A percentile compares a stretch with the other conserved stretches of the same genome.
Evolutionary conservation across 2,888 invertebrate species (phyloP).

Genomic region (Clunio marinus): DNA sequence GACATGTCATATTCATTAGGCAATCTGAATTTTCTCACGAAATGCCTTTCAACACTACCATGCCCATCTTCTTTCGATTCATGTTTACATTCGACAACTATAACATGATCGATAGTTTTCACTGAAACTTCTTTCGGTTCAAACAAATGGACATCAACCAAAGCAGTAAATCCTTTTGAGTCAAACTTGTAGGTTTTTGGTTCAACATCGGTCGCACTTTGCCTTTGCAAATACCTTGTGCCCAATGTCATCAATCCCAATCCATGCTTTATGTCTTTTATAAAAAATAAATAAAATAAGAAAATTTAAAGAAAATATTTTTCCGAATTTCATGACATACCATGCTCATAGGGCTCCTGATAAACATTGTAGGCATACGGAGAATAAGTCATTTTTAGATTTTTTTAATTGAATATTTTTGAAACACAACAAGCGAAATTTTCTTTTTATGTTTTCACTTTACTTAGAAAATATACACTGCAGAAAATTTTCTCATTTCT

Average conservation of each 20-base stretch:
- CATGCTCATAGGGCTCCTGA: conserved; percentile 15
- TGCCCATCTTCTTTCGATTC: conserved; percentile 5
- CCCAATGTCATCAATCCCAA: neutral
- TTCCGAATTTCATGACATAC: too few species aligned
- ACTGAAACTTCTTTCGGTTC: conserved; percentile 17
- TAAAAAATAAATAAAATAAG: too few species aligned
- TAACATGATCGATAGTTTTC: conserved; percentile 21
- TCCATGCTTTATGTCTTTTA: too few species aligned
- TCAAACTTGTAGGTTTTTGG: conserved; percentile 19
- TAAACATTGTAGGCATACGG: conserved; percentile 28
- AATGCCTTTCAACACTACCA: conserved; percentile 11
- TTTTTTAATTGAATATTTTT: neutral
- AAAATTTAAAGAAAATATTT: too few species aligned
- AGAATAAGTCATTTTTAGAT: conserved; percentile 22
- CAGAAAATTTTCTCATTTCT: neutral
- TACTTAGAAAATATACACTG: neutral
- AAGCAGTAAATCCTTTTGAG: conserved; percentile 24
- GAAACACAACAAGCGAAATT: neutral
- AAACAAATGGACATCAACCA: conserved; percentile 20
- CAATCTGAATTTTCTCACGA: conserved; percentile 32
- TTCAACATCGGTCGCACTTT: neutral
- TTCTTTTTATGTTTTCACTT: neutral
- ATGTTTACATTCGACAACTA: conserved; percentile 28
- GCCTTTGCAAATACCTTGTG: neutral
- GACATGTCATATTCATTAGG: conserved; percentile 24